phyloP scores from a whole-genome alignment of 1,140 invertebrate genomes.

The Heliconius melpomene region DNA sequence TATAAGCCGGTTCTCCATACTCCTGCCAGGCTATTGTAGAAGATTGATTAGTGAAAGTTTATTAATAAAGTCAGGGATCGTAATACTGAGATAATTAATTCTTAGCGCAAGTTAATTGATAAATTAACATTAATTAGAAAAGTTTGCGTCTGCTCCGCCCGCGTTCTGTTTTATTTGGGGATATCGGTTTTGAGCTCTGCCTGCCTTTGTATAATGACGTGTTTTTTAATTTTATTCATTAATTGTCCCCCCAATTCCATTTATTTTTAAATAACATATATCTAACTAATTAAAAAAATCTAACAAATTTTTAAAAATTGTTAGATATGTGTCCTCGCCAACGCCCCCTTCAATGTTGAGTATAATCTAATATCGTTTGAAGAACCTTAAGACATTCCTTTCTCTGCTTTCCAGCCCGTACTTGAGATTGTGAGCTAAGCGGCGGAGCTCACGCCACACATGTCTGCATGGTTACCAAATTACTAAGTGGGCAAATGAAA shows the following conservation, averaged over 20 bases:
- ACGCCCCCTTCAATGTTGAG: too few relatives aligned
- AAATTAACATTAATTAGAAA: constrained; percentile 79
- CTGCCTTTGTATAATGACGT: constrained; percentile 22
- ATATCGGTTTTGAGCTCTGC: constrained; percentile 40
- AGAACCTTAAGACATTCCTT: too few relatives aligned
- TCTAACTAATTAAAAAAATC: too few relatives aligned
- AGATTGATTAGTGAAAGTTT: constrained; percentile 78
- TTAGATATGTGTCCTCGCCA: too few relatives aligned
- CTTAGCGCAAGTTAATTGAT: constrained; percentile 76
- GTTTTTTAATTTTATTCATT: constrained; percentile 18
- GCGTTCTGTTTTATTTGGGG: constrained; percentile 47
- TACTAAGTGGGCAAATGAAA: too few relatives aligned
- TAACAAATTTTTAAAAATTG: too few relatives aligned
- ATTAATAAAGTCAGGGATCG: constrained; percentile 73
- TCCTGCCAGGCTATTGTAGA: constrained; percentile 51
- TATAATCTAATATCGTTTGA: too few relatives aligned
- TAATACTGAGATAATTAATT: constrained; percentile 78
- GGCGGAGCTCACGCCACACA: too few relatives aligned
- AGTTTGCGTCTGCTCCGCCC: constrained; percentile 51
- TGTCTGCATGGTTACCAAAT: too few relatives aligned
- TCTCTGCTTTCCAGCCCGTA: too few relatives aligned
- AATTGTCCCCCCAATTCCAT: neutral
- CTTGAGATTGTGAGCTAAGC: neutral
- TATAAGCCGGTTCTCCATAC: constrained; percentile 21
- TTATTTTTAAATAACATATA: too few relatives aligned